These are phyloP conservation scores for Lapara coniferarum DNA, from an alignment of 2,888 invertebrate species.

Conservation along the genomic window DNA sequence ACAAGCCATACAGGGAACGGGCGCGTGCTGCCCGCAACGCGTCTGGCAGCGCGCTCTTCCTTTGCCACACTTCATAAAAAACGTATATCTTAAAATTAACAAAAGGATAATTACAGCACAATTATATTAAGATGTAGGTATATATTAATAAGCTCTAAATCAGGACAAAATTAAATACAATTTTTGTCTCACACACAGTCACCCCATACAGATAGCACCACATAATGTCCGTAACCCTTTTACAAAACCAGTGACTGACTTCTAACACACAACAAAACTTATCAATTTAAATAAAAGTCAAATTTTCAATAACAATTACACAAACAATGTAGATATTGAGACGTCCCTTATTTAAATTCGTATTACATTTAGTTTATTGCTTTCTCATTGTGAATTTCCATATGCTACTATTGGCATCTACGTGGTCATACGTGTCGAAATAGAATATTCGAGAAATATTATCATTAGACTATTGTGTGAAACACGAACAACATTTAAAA, in stretches of 20 bases:
- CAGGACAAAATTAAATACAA: conserved; percentile 77
- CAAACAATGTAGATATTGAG: conserved; percentile 39
- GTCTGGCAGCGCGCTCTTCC: conserved; percentile 37
- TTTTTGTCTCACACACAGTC: conserved; percentile 71
- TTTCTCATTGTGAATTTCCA: conserved; percentile 43
- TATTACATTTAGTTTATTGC: conserved; percentile 55
- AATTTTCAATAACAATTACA: conserved; percentile 41
- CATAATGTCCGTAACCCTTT: conserved; percentile 62
- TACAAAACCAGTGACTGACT: conserved; percentile 62
- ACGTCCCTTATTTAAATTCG: conserved; percentile 41
- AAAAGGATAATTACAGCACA: conserved; percentile 79
- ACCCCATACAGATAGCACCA: conserved; percentile 78
- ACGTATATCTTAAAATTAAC: conserved; percentile 74
- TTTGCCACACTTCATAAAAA: conserved; percentile 54
- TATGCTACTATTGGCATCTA: conserved; percentile 38
- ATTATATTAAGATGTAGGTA: conserved; percentile 72
- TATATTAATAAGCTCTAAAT: conserved; percentile 83
- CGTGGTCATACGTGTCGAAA: conserved; percentile 6
- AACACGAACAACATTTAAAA: conserved; percentile 35
- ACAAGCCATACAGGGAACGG: conserved; percentile 48
- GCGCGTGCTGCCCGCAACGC: not conserved
- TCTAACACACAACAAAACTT: conserved; percentile 28
- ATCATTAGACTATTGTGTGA: conserved; percentile 33
- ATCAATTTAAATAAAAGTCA: conserved; percentile 26
- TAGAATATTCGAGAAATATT: conserved; percentile 42